Base-by-base conservation (phyloP, 2,113 vertebrate genomes). In the Cettia cetti region DNA sequence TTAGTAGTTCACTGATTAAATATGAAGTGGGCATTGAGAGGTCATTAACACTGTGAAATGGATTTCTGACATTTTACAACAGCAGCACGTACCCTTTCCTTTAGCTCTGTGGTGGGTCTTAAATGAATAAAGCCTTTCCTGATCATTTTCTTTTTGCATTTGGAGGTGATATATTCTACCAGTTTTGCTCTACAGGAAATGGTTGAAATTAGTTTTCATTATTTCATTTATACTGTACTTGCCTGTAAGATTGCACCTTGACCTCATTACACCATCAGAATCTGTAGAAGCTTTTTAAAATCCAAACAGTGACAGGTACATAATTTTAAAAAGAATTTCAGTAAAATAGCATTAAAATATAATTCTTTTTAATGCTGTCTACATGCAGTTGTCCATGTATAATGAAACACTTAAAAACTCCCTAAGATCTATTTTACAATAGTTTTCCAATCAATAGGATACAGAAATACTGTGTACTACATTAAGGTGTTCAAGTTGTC, bases 1-100 rank as follows among this genome's bases (percentile, higher is more conserved):
- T 82, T 90, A 65, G 78, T 82, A 86, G 42, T 65, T 86, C 4
- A 6, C 61, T 96, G 66, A 71, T 81, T 89, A 82, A 95, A 82
- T 64, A 72, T 77, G 86, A 95, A 94, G 72, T 92, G 88, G 85
- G 53, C 76, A 93, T 56, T 78, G 78, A 95, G 76, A 95, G 92
- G 65, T 66, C 80, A 92, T 92, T 94, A 97, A 65, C 18, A 64
- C 37, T 57, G 76, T 53, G 66, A 95, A 94, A 95, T 84, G 76
- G 64, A 60, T 93, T 95, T 83, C 92, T 93, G 90, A 93, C 79
- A 71, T 94, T 84, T 96, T 18, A 35, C 56, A 88, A 94, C 86
- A 84, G 4, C 93, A 89, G 79, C 82, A 35, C 47, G 63, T 74
- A 80, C 66, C 23, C 69, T 95, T 95, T 79, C 70, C 47, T 94